Percentiles rank a stretch among this genome's conserved stretches.
Conservation (phyloP, 2,888 invertebrate genomes). For the Rosalia funebris region DNA sequence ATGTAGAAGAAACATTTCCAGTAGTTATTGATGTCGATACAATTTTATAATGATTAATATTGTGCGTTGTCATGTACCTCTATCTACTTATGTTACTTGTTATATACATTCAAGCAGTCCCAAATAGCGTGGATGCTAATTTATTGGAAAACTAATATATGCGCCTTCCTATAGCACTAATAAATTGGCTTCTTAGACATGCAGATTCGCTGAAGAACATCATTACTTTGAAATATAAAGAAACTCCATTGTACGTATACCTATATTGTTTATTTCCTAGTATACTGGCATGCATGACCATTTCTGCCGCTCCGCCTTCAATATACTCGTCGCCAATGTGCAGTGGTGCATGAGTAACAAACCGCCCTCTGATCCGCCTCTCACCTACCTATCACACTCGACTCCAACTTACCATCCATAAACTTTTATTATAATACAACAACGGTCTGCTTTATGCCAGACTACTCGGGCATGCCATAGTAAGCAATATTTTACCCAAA, state of each 20-base stretch:
- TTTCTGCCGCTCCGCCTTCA: slow-evolving; percentile 53
- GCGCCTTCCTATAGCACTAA: too few species aligned
- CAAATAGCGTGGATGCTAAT: too few species aligned
- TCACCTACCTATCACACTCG: slow-evolving; percentile 33
- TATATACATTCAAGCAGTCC: too few species aligned
- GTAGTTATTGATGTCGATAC: too few species aligned
- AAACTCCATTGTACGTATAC: neutral
- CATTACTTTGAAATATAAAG: neutral
- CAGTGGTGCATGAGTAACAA: slow-evolving; percentile 62
- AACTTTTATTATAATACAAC: slow-evolving; percentile 15
- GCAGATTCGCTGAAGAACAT: too few species aligned
- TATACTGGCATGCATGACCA: slow-evolving; percentile 10
- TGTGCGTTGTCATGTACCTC: too few species aligned
- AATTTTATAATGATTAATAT: too few species aligned
- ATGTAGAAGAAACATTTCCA: too few species aligned
- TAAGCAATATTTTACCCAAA: neutral
- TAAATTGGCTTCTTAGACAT: too few species aligned
- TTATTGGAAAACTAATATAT: too few species aligned
- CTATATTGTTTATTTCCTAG: neutral
- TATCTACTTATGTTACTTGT: too few species aligned
- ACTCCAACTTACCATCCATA: slow-evolving; percentile 29
- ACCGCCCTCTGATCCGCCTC: slow-evolving; percentile 60
- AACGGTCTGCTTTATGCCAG: slow-evolving; percentile 15
- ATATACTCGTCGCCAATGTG: slow-evolving; percentile 61
- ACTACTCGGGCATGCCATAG: slow-evolving; percentile 5